Conservation (phyloP, 2,797 vertebrate genomes). For the Syndactyla subalaris region DNA sequence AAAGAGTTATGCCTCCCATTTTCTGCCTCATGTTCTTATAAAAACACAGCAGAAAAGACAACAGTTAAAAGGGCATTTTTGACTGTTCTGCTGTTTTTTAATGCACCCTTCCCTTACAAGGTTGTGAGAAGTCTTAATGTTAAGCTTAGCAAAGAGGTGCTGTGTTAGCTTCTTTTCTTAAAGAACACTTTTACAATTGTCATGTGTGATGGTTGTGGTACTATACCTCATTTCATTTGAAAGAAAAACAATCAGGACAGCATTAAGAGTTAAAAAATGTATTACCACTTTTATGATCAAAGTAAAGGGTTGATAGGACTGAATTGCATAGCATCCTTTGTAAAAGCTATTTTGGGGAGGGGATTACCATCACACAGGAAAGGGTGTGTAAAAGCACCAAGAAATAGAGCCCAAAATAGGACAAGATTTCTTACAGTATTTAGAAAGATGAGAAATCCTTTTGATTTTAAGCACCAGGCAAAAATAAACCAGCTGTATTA, state of each 20-base stretch:
- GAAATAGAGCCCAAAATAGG: neutral
- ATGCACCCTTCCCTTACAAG: neutral
- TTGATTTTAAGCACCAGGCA: neutral
- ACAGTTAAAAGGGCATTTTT: neutral
- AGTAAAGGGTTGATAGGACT: neutral
- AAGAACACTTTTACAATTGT: neutral
- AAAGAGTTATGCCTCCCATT: neutral
- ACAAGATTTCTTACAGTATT: neutral
- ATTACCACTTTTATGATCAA: neutral
- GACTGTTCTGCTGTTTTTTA: neutral
- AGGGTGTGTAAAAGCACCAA: fast-evolving
- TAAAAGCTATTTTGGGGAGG: neutral
- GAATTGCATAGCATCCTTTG: neutral
- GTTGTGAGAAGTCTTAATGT: neutral
- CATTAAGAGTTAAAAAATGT: neutral
- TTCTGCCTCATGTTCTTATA: neutral
- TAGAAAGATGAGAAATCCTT: neutral
- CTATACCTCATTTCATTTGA: neutral
- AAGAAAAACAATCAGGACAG: neutral
- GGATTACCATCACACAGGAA: neutral
- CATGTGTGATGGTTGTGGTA: neutral
- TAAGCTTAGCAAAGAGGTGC: neutral
- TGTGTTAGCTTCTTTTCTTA: neutral
- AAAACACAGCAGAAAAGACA: neutral
- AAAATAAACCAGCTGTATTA: neutral